A percentile compares a stretch with the other conserved stretches of the same genome.
Conservation (phyloP, 2,113 vertebrate genomes). For the Meriones unguiculatus region DNA sequence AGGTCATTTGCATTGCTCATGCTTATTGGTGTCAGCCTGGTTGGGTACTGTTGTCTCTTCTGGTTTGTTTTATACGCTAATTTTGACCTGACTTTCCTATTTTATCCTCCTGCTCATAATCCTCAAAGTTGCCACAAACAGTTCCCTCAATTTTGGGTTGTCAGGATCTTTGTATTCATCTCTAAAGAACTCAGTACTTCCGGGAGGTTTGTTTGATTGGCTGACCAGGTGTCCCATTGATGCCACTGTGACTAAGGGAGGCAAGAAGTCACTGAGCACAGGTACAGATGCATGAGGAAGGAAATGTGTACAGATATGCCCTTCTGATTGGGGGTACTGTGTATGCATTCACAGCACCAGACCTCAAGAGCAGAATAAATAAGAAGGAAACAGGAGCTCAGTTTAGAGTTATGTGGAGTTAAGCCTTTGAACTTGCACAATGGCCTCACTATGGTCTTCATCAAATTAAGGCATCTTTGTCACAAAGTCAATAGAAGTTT, state of each 20-base stretch:
- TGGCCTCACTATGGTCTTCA: neutral
- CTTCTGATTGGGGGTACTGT: neutral
- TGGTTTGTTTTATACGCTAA: neutral
- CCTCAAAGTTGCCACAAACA: neutral
- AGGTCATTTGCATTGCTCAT: neutral
- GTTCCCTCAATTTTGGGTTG: neutral
- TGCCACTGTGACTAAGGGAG: neutral
- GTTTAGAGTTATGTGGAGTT: neutral
- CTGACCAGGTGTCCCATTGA: neutral
- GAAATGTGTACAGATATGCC: neutral
- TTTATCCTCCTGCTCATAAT: neutral
- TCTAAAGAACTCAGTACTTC: neutral
- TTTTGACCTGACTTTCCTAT: neutral
- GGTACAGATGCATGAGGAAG: neutral
- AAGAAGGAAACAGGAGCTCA: neutral
- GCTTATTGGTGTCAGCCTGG: neutral
- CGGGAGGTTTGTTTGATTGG: neutral
- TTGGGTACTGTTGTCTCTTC: neutral
- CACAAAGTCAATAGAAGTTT: neutral
- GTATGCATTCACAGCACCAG: neutral
- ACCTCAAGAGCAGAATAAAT: neutral
- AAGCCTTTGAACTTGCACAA: neutral
- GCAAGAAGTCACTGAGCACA: neutral
- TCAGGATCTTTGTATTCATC: neutral
- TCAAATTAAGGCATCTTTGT: neutral